Conservation (phyloP, 2,888 invertebrate species). For the Polia nebulosa region DNA sequence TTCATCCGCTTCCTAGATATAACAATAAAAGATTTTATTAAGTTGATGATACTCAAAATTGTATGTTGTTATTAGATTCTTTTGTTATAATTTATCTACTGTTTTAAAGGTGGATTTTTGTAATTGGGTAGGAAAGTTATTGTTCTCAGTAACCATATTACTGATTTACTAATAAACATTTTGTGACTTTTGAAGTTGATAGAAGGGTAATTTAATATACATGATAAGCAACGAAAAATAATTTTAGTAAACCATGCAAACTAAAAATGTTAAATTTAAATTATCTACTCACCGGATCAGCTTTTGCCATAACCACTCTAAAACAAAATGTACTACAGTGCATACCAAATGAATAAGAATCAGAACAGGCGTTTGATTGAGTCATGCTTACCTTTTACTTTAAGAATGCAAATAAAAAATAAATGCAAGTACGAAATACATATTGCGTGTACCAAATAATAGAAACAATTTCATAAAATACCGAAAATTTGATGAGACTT, state of each 20-base stretch:
- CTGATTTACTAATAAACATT: too few species aligned
- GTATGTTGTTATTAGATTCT: too few species aligned
- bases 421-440: conserved; percentile 8
- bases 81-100: too few species aligned
- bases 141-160: too few species aligned
- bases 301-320: conserved; percentile 73
- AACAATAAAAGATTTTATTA: conserved; percentile 31
- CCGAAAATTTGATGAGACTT: background rate
- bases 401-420: conserved; percentile 45
- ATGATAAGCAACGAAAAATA: background rate
- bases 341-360: conserved; percentile 65
- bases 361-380: conserved; percentile 70
- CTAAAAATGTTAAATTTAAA: conserved; percentile 9
- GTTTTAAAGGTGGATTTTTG: too few species aligned
- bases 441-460: conserved; percentile 3
- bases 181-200: too few species aligned
- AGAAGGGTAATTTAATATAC: background rate
- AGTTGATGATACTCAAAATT: background rate
- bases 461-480: background rate
- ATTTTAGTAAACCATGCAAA: conserved; percentile 43
- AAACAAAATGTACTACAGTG: conserved; percentile 74
- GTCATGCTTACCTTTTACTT: conserved; percentile 80
- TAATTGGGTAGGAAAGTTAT: too few species aligned
- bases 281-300: conserved; percentile 77
- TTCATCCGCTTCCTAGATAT: conserved; percentile 82